These are phyloP conservation scores for Philotrypesis tridentata DNA, from an alignment of 1,140 invertebrate genomes.

Conservation along the genomic window DNA sequence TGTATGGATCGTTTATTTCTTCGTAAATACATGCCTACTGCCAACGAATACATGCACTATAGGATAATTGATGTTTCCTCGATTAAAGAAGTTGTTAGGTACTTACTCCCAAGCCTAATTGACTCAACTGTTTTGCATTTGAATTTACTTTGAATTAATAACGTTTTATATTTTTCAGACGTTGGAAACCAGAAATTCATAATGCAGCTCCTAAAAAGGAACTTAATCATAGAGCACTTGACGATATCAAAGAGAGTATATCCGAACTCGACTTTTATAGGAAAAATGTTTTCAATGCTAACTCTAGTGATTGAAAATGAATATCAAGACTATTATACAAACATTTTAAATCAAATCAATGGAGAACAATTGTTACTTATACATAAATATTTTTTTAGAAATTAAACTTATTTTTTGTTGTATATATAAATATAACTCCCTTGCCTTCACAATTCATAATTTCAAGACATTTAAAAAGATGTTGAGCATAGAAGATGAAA, in stretches of 20 bases:
- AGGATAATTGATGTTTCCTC: conserved; percentile 94
- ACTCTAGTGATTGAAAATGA: neutral
- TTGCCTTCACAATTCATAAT: too few relatives aligned
- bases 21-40: conserved; percentile 82
- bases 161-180: conserved; percentile 67
- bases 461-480: too few relatives aligned
- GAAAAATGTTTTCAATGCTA: conserved; percentile 74
- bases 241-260: conserved; percentile 92
- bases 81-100: conserved; percentile 87
- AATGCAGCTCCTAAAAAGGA: conserved; percentile 78
- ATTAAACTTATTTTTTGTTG: neutral
- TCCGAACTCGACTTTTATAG: conserved; percentile 86
- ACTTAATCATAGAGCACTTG: conserved; percentile 82
- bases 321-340: neutral
- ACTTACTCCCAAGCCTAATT: conserved; percentile 52
- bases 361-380: neutral
- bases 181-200: conserved; percentile 83
- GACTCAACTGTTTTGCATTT: conserved; percentile 28
- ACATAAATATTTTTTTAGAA: neutral
- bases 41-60: conserved; percentile 91
- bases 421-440: too few relatives aligned
- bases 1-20: conserved; percentile 90
- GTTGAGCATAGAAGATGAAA: too few relatives aligned
- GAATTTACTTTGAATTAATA: conserved; percentile 30
- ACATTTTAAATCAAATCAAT: neutral